Base-by-base conservation (phyloP, 2,113 vertebrate species). In the Anhinga anhinga region DNA sequence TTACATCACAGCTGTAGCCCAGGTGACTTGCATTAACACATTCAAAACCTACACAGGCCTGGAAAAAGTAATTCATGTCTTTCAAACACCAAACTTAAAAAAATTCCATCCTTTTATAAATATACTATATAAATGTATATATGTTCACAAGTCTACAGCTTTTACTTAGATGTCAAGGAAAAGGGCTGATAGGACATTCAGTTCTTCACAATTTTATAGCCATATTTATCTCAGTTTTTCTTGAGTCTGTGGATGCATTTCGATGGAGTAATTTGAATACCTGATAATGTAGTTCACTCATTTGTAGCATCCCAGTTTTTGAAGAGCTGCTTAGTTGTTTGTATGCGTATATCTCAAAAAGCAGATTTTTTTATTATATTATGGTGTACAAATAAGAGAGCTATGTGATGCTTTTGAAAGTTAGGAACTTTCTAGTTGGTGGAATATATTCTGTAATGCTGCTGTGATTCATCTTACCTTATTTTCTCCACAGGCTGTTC, bases 21-120 rank as follows among this genome's bases (percentile, higher is more conserved):
- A 99, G 97, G 14, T 18, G 77, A 18, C 97, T 98, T 62, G 98
- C 98, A 52, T 99, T 97, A 58, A 98, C 95, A 93, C 99, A 99
- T 27, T 96, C 17, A 83, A 98, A 99, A 93, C 97, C 86, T 30
- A 98, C 2, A 92, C 99, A 99, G 50, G 98, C 97, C 99, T 99
- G 92, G 26, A 91, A 96, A 49, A 92, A 95, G 34, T 42, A 77
- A 63, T 86, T 52, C 67, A 21, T 21, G 26, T 27, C 27, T 93
- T 93, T 84, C 59, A 93, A 90, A 84, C 11, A 40, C 23, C 82
- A 66, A 55, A 65, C 29, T 74, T 61, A 0, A 58, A 65, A 44
- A 73, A 62, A 40, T 23, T 36, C 30, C 16, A 44, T 71, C 10
- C 47, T 72, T 93, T 89, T 61, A 62, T 49, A 86, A 49, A 62